Conservation (phyloP, 2,888 invertebrate species). For the Rapana venosa region DNA sequence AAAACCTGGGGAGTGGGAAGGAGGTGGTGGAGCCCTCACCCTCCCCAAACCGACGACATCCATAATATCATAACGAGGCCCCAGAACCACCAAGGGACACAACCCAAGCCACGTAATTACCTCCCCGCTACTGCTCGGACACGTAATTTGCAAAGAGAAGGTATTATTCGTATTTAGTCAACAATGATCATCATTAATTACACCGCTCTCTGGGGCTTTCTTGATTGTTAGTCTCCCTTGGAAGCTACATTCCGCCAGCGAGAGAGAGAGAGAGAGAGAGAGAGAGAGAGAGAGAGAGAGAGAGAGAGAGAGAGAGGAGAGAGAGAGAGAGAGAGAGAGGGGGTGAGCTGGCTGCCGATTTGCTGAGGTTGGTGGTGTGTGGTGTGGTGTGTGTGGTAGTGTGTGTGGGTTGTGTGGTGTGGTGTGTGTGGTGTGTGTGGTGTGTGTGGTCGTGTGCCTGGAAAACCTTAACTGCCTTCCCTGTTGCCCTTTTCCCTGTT, state of each 20-base stretch:
- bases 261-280: not conserved
- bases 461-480: no score
- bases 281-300: not conserved
- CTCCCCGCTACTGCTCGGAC: not conserved
- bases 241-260: slow-evolving; percentile 9
- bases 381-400: no score
- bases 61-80: slow-evolving; percentile 27
- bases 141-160: not conserved
- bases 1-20: not conserved
- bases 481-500: no score
- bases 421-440: no score
- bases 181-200: slow-evolving; percentile 29
- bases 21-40: not conserved
- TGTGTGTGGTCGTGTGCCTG: no score
- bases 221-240: not conserved
- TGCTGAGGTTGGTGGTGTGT: no score
- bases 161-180: slow-evolving; percentile 29
- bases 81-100: not conserved
- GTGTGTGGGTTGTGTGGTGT: no score
- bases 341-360: no score
- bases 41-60: not conserved
- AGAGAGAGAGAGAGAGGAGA: no score
- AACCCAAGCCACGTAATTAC: not conserved
- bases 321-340: not conserved
- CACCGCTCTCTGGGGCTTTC: not conserved